A percentile compares a stretch with the other conserved stretches of the same genome.
phyloP scores from a whole-genome alignment of 2,888 invertebrate species.

The Podabrus alpinus region DNA sequence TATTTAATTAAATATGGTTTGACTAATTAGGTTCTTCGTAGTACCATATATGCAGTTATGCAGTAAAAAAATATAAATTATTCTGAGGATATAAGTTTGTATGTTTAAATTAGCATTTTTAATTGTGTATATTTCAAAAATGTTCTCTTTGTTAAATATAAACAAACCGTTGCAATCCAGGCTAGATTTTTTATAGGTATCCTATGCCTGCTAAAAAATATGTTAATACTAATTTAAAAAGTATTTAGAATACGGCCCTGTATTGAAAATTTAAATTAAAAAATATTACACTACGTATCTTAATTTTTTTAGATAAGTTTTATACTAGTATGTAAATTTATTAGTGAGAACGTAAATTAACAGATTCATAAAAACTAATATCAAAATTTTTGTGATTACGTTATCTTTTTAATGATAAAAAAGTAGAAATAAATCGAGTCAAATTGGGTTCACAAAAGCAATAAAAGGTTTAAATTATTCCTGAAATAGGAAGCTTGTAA shows the following conservation, averaged over 20 bases:
- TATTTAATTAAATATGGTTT: not conserved
- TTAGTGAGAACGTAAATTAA: not conserved
- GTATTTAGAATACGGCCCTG: not conserved
- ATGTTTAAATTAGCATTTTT: not conserved
- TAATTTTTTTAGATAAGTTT: not conserved
- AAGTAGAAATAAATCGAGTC: not conserved
- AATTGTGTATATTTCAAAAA: not conserved
- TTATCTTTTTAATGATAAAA: not conserved
- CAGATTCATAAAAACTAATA: not conserved
- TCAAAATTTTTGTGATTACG: not conserved
- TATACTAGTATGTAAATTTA: not conserved
- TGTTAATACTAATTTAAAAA: too few relatives aligned
- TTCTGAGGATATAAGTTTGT: not conserved
- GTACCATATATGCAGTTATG: too few relatives aligned
- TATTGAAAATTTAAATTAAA: too few relatives aligned
- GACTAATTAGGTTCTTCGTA: not conserved
- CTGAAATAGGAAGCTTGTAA: not conserved
- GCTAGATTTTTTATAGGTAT: too few relatives aligned
- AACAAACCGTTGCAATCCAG: not conserved
- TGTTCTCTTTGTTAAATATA: not conserved
- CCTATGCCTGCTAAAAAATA: too few relatives aligned
- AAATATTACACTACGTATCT: too few relatives aligned
- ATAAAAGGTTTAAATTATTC: not conserved
- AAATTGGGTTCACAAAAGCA: not conserved
- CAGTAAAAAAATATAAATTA: not conserved